Evolutionary conservation across 2,113 vertebrate species (phyloP).

Genomic region (Sinocyclocheilus maitianheensis): DNA sequence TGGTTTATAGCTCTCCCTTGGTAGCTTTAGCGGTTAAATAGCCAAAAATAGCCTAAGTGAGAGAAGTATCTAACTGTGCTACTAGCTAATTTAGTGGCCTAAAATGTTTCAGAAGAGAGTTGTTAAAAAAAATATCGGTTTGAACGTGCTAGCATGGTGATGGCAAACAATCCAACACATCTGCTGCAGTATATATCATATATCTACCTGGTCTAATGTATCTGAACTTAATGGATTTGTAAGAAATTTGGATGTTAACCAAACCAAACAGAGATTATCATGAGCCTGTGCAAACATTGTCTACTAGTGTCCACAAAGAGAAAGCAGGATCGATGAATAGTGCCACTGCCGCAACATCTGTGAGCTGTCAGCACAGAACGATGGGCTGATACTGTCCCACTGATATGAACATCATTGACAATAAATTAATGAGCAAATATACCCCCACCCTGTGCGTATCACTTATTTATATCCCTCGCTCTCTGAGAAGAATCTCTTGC

Average conservation of each 20-base stretch:
- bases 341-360: not conserved
- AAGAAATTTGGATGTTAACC: not conserved
- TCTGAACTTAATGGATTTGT: not conserved
- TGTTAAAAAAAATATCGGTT: not conserved
- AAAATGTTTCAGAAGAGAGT: conserved; percentile 37
- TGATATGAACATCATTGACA: conserved; percentile 47
- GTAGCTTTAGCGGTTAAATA: conserved; percentile 43
- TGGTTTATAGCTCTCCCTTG: conserved; percentile 71
- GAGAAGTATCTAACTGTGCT: conserved; percentile 24
- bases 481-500: conserved; percentile 65
- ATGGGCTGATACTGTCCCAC: conserved; percentile 36
- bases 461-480: conserved; percentile 33
- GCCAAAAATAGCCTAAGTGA: conserved; percentile 44
- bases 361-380: conserved; percentile 17
- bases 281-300: not conserved
- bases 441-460: conserved; percentile 47
- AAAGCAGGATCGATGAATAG: not conserved
- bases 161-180: not conserved
- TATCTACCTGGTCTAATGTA: not conserved
- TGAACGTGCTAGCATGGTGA: not conserved
- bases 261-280: not conserved
- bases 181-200: not conserved
- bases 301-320: not conserved
- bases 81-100: conserved; percentile 21
- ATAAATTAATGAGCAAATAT: conserved; percentile 46